Conservation (phyloP, 2,888 invertebrate genomes). For the Nineta flava region DNA sequence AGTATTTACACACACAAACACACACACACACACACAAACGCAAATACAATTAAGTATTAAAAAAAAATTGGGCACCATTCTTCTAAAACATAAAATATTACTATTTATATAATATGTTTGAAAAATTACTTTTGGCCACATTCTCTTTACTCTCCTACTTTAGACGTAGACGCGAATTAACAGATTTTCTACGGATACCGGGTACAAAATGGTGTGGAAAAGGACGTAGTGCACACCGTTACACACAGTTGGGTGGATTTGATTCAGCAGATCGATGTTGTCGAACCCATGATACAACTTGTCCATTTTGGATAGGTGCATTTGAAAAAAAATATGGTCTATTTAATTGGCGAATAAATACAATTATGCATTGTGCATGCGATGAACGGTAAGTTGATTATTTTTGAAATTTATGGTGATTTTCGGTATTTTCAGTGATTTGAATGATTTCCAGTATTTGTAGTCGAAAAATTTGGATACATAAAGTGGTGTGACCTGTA, state of each 20-base stretch:
- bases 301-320: conserved; percentile 70
- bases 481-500: too few species aligned
- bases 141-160: conserved; percentile 16
- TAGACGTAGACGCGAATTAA: conserved; percentile 32
- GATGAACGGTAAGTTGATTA: conserved; percentile 62
- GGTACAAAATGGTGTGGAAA: conserved; percentile 92
- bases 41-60: too few species aligned
- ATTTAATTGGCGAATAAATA: conserved; percentile 81
- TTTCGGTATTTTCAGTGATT: too few species aligned
- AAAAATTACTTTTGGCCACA: background rate
- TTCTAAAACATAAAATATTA: background rate
- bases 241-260: conserved; percentile 71
- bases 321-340: conserved; percentile 71
- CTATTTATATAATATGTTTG: background rate
- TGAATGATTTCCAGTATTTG: background rate
- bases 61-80: background rate
- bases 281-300: conserved; percentile 69
- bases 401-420: background rate
- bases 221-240: conserved; percentile 64
- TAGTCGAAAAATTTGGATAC: too few species aligned
- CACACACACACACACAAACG: too few species aligned
- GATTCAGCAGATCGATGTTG: conserved; percentile 78
- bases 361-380: conserved; percentile 82
- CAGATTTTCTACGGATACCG: conserved; percentile 63
- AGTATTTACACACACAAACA: too few species aligned